Conservation (phyloP, 2,888 invertebrate species). For the Drosophila lacicola region DNA sequence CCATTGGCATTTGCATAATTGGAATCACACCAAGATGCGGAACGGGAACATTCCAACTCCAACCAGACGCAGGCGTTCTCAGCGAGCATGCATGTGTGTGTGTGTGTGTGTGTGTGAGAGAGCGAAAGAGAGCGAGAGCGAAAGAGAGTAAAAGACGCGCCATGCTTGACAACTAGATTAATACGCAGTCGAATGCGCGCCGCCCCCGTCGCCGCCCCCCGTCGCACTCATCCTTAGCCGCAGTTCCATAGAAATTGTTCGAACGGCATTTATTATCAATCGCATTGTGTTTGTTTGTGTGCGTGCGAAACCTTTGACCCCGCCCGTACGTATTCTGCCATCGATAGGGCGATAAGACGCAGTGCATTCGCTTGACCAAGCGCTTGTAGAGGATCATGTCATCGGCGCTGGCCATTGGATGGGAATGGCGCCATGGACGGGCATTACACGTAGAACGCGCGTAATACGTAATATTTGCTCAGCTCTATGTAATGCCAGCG, state of each 20-base stretch:
- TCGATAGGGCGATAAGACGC: slow-evolving; percentile 32
- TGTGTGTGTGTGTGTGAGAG: slow-evolving; percentile 3
- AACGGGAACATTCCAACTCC: slow-evolving; percentile 32
- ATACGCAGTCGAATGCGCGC: slow-evolving; percentile 10
- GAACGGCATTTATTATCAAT: slow-evolving; percentile 53
- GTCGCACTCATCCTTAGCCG: background rate
- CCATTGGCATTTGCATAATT: slow-evolving; percentile 54
- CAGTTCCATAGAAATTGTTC: slow-evolving; percentile 7
- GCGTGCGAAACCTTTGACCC: slow-evolving; percentile 56
- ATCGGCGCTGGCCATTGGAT: slow-evolving; percentile 13
- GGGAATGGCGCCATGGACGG: slow-evolving; percentile 36
- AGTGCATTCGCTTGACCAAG: slow-evolving; percentile 20
- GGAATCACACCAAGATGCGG: slow-evolving; percentile 17
- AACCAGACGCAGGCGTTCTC: slow-evolving; percentile 7
- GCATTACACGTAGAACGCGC: slow-evolving; percentile 1
- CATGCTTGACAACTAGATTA: slow-evolving; percentile 76
- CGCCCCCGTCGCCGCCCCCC: background rate
- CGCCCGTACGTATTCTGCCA: background rate
- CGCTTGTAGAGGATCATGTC: slow-evolving; percentile 33
- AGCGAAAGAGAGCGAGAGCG: slow-evolving; percentile 2
- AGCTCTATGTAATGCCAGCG: slow-evolving; percentile 36
- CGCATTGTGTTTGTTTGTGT: slow-evolving; percentile 33
- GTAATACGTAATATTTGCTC: slow-evolving; percentile 42
- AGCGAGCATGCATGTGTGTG: slow-evolving; percentile 1
- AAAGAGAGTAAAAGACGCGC: slow-evolving; percentile 6